These are phyloP conservation scores for Phasianus colchicus DNA, from an alignment of 2,113 vertebrate species.

Conservation along the genomic window DNA sequence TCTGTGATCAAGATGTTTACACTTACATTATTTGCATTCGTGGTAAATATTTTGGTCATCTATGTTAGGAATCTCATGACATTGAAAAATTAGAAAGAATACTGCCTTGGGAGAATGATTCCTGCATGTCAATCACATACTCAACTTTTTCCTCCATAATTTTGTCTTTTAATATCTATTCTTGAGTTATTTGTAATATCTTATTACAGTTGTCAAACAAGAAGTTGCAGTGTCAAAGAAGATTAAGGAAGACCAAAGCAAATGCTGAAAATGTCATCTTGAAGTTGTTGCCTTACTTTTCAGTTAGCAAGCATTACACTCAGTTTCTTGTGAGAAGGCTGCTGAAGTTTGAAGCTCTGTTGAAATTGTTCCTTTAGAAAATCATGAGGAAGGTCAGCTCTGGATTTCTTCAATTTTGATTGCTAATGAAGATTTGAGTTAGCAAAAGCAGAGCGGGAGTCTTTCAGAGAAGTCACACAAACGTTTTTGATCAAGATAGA, in stretches of 20 bases:
- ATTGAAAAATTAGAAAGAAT: background rate
- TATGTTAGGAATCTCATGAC: background rate
- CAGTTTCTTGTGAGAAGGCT: background rate
- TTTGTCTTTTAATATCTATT: background rate
- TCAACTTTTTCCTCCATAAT: background rate
- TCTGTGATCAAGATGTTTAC: background rate
- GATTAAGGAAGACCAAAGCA: background rate
- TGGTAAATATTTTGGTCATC: background rate
- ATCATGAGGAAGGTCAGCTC: background rate
- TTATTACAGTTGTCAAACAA: background rate
- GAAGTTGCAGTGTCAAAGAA: background rate
- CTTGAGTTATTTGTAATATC: background rate
- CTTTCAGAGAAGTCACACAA: background rate
- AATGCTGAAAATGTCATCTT: background rate
- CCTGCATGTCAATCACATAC: background rate
- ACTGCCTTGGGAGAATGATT: background rate
- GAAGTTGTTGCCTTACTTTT: background rate
- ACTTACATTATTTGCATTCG: background rate
- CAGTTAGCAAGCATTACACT: background rate
- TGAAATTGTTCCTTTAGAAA: background rate
- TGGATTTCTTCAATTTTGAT: background rate
- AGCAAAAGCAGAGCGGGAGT: background rate
- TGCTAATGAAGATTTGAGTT: background rate
- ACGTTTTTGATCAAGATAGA: background rate
- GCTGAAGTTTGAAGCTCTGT: background rate